Conservation (phyloP, 1,140 invertebrate genomes). For the Globodera rostochiensis region DNA sequence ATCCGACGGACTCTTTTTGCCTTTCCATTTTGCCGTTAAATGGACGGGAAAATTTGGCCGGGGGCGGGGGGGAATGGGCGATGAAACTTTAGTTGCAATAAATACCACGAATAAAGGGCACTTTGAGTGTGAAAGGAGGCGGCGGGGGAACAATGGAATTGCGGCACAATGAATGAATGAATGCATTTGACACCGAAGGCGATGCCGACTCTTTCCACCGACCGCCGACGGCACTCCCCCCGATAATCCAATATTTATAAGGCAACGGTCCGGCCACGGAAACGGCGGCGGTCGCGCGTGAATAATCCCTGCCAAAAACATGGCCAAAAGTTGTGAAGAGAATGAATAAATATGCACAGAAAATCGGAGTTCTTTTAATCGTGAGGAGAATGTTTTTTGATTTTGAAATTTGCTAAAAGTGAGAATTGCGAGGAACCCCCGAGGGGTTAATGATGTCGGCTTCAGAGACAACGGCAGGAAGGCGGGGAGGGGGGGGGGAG, state of each 20-base stretch:
- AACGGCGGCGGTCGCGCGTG: background rate
- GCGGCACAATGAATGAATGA: background rate
- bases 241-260: conserved; percentile 2
- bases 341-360: too few relatives aligned
- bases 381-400: too few relatives aligned
- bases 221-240: background rate
- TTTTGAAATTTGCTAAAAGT: too few relatives aligned
- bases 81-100: background rate
- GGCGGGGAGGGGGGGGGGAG: too few relatives aligned
- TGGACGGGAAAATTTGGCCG: background rate
- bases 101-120: background rate
- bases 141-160: background rate
- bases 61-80: background rate
- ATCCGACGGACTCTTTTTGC: too few relatives aligned
- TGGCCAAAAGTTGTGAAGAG: too few relatives aligned
- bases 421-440: too few relatives aligned
- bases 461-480: background rate
- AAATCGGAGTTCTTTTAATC: too few relatives aligned
- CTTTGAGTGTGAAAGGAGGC: background rate
- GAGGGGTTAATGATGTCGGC: background rate
- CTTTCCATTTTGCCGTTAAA: background rate
- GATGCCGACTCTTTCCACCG: background rate
- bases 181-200: background rate
- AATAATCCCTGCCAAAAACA: background rate
- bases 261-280: background rate